Conservation (phyloP, 2,113 vertebrate species). For the Passer montanus region DNA sequence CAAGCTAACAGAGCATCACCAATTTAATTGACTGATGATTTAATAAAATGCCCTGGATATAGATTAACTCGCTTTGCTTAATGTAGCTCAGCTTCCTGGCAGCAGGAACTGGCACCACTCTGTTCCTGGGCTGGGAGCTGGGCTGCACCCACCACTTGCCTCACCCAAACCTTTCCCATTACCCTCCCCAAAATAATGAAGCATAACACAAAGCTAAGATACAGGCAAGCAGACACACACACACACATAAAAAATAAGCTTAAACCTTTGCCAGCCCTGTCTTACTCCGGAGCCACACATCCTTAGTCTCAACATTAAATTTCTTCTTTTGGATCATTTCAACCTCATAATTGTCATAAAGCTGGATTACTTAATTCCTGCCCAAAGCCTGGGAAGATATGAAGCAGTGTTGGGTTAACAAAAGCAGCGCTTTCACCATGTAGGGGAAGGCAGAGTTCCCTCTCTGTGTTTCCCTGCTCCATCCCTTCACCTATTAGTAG, state of each 20-base stretch:
- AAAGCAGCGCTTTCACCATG: background rate
- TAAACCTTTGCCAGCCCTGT: background rate
- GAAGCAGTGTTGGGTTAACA: background rate
- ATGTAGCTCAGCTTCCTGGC: conserved; percentile 38
- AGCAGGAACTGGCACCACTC: background rate
- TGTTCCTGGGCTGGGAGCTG: background rate
- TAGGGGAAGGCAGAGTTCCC: background rate
- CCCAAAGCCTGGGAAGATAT: background rate
- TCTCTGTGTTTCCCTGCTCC: background rate
- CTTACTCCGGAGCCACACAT: background rate
- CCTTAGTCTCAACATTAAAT: background rate
- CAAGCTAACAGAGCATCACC: background rate
- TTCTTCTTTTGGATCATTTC: background rate
- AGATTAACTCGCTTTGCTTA: conserved; percentile 16
- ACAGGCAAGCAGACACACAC: background rate
- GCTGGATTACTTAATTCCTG: background rate
- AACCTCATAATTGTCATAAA: background rate
- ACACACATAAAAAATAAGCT: background rate
- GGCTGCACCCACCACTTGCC: background rate
- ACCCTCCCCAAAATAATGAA: background rate
- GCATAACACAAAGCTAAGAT: background rate
- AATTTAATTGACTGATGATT: conserved; percentile 58
- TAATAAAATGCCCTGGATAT: conserved; percentile 59
- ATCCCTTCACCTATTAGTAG: background rate
- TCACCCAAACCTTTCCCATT: background rate